Evolutionary conservation across 2,113 vertebrate species (phyloP).

Genomic region (Pachycephala philippinensis): DNA sequence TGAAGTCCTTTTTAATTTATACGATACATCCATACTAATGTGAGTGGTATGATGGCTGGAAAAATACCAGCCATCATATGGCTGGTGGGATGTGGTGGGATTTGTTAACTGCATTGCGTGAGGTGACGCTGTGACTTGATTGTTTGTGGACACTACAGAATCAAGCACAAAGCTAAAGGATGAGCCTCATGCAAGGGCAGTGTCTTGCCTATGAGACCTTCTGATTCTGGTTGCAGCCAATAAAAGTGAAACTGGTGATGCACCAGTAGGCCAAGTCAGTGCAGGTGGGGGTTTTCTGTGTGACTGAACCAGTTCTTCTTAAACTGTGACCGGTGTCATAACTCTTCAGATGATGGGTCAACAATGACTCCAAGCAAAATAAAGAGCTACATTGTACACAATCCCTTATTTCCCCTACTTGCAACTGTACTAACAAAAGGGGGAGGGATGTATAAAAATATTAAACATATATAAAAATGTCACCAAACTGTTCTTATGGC

Average conservation of each 20-base stretch:
- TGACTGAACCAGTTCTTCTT: neutral
- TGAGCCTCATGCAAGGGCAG: neutral
- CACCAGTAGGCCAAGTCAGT: neutral
- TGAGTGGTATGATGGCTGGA: neutral
- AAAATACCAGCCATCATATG: neutral
- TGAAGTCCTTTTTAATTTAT: neutral
- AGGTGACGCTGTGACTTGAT: neutral
- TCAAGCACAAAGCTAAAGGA: neutral
- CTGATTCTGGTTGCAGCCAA: neutral
- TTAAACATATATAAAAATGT: neutral
- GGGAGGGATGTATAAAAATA: neutral
- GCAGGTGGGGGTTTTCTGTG: fast-evolving
- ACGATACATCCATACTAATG: neutral
- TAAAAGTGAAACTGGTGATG: neutral
- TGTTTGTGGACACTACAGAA: fast-evolving
- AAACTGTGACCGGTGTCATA: neutral
- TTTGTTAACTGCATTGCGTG: neutral
- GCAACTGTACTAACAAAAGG: neutral
- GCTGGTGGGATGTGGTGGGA: too few relatives aligned
- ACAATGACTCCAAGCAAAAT: neutral
- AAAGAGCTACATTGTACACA: neutral
- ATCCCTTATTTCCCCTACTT: neutral
- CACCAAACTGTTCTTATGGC: neutral
- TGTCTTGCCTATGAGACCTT: neutral
- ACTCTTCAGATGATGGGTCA: neutral